Conservation (phyloP, 2,888 invertebrate genomes). For the Eristalis tenax region DNA sequence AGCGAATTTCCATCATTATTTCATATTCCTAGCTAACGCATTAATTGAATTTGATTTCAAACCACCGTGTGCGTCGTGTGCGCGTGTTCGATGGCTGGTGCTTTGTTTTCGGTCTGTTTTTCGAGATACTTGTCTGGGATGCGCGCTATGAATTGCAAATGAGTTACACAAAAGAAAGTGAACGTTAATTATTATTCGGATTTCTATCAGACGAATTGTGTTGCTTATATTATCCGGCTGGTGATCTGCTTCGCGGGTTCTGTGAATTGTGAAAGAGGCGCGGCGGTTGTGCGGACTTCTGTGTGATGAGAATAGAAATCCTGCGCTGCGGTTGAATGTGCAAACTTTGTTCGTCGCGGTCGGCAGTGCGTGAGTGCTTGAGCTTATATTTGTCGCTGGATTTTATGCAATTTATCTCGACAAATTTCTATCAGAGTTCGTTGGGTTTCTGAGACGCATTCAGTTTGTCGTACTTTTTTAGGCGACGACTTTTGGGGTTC, state of each 20-base stretch:
- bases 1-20: slow-evolving; percentile 74
- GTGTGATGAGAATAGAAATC: background rate
- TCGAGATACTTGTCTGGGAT: slow-evolving; percentile 19
- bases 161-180: slow-evolving; percentile 64
- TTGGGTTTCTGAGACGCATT: no score
- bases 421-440: no score
- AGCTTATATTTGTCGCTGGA: no score
- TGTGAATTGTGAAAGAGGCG: slow-evolving; percentile 44
- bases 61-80: background rate
- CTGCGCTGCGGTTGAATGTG: background rate
- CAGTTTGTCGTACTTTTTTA: no score
- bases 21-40: slow-evolving; percentile 1
- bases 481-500: no score
- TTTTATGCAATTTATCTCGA: no score
- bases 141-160: slow-evolving; percentile 59
- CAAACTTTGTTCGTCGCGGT: no score
- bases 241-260: slow-evolving; percentile 20
- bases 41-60: background rate
- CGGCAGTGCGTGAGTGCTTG: no score
- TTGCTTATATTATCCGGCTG: slow-evolving; percentile 46
- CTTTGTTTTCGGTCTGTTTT: background rate
- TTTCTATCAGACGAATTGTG: slow-evolving; percentile 34
- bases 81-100: background rate
- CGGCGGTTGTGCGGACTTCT: background rate
- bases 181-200: slow-evolving; percentile 41